These are phyloP conservation scores for Asarcornis scutulata DNA, from an alignment of 2,113 vertebrate genomes.

Conservation along the genomic window DNA sequence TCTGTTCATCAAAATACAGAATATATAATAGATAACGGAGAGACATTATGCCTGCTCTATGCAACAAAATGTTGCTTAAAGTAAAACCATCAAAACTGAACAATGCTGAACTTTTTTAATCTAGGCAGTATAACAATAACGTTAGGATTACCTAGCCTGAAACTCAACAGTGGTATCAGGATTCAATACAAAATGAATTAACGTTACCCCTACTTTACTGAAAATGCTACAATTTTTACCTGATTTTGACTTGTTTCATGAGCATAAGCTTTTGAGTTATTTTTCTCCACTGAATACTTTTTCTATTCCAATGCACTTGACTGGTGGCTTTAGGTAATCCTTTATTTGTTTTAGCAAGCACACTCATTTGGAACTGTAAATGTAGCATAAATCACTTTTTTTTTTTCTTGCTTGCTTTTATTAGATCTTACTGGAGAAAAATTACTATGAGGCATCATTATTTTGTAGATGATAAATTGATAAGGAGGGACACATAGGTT, in stretches of 20 bases:
- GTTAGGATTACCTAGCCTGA: neutral
- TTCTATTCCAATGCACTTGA: neutral
- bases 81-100: neutral
- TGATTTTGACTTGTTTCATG: neutral
- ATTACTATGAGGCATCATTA: neutral
- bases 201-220: neutral
- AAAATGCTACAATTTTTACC: neutral
- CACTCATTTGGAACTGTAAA: neutral
- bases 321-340: neutral
- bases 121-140: neutral
- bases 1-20: neutral
- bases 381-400: neutral
- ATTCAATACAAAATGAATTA: neutral
- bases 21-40: neutral
- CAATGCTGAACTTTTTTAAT: neutral
- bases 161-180: neutral
- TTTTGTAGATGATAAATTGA: neutral
- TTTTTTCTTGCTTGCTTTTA: neutral
- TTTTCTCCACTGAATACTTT: neutral
- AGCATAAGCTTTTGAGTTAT: neutral
- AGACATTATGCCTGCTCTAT: neutral
- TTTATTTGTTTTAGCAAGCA: neutral
- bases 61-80: neutral
- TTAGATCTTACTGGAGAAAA: neutral
- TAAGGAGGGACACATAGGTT: neutral